phyloP scores from a whole-genome alignment of 1,140 invertebrate genomes.

The Cotesia vestalis region DNA sequence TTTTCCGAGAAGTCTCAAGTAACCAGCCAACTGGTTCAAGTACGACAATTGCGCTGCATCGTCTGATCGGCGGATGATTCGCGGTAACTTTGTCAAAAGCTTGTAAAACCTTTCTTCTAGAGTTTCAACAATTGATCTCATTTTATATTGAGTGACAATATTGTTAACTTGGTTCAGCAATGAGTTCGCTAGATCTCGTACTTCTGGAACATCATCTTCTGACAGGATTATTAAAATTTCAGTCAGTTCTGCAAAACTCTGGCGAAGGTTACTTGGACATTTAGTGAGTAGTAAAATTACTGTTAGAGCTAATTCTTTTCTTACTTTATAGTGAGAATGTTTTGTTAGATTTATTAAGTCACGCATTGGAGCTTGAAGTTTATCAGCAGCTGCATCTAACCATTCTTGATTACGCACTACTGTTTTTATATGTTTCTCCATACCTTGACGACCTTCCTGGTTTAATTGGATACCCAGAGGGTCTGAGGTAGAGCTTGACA shows the following conservation, averaged over 20 bases:
- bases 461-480: constrained; percentile 31
- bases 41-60: constrained; percentile 66
- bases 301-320: constrained; percentile 66
- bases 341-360: constrained; percentile 63
- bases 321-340: constrained; percentile 69
- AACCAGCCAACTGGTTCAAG: constrained; percentile 71
- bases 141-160: constrained; percentile 49
- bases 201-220: constrained; percentile 67
- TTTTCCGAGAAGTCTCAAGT: constrained; percentile 67
- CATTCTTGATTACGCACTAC: constrained; percentile 65
- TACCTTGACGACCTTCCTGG: constrained; percentile 39
- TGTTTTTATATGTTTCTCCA: constrained; percentile 62
- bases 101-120: constrained; percentile 70
- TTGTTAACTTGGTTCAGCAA: constrained; percentile 59
- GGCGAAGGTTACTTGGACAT: constrained; percentile 70
- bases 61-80: constrained; percentile 72
- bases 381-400: constrained; percentile 68
- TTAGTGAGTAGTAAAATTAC: constrained; percentile 65
- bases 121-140: constrained; percentile 63
- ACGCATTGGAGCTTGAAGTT: constrained; percentile 65
- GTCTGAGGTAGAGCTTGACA: constrained; percentile 8
- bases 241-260: constrained; percentile 65
- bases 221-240: constrained; percentile 70
- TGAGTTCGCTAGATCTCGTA: constrained; percentile 57
- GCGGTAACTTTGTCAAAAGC: constrained; percentile 67